Conservation (phyloP, 1,140 invertebrate genomes). For the Potamilus streckersoni region DNA sequence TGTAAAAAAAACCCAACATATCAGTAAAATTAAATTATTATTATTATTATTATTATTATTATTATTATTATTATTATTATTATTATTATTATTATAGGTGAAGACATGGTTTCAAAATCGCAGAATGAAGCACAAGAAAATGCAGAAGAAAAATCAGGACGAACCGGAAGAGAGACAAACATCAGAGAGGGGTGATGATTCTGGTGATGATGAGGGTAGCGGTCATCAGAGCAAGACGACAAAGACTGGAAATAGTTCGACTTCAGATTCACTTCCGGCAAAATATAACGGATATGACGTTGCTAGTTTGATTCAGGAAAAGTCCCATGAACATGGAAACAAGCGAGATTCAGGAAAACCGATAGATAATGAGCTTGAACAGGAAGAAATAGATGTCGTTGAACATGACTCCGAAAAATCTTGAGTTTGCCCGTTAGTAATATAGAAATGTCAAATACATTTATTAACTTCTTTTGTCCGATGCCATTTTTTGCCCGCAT, state of each 20-base stretch:
- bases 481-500: no score
- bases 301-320: constrained; percentile 11
- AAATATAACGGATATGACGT: constrained; percentile 24
- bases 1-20: no score
- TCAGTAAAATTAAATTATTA: no score
- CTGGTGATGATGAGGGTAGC: constrained; percentile 7
- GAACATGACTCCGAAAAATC: constrained; percentile 40
- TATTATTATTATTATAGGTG: constrained; percentile 71
- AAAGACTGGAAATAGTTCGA: constrained; percentile 11
- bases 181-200: constrained; percentile 16
- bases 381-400: constrained; percentile 54
- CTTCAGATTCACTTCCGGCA: constrained; percentile 2
- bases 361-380: constrained; percentile 34
- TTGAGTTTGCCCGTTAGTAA: constrained; percentile 1
- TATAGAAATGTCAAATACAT: background rate
- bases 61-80: background rate
- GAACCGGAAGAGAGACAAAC: constrained; percentile 48
- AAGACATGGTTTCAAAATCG: constrained; percentile 99
- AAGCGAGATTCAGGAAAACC: constrained; percentile 14
- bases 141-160: constrained; percentile 80
- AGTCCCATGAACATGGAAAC: constrained; percentile 5
- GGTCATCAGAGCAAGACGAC: constrained; percentile 11
- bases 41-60: no score
- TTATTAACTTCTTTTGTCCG: background rate
- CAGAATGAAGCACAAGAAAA: constrained; percentile 98